phyloP scores from a whole-genome alignment of 2,797 vertebrate species.

The Telmatherina bonti region DNA sequence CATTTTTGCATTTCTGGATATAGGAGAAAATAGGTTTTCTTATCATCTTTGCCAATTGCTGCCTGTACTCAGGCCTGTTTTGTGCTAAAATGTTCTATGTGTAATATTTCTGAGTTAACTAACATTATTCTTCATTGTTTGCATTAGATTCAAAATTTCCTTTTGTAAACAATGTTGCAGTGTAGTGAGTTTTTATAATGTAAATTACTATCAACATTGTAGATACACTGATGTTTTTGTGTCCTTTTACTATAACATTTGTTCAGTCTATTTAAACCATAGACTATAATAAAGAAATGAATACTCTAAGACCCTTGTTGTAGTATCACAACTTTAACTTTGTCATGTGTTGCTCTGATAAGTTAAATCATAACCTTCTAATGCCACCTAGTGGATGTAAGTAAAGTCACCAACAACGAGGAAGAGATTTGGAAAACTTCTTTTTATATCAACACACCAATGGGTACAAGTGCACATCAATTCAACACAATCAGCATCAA shows the following conservation, averaged over 20 bases:
- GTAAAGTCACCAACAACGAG: constrained; percentile 4
- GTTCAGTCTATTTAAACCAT: constrained; percentile 46
- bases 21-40: constrained; percentile 19
- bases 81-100: constrained; percentile 42
- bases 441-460: constrained; percentile 53
- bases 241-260: constrained; percentile 25
- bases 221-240: constrained; percentile 26
- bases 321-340: neutral
- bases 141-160: constrained; percentile 9
- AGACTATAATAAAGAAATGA: constrained; percentile 25
- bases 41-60: constrained; percentile 26
- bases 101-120: constrained; percentile 44
- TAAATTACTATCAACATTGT: constrained; percentile 69
- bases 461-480: constrained; percentile 38
- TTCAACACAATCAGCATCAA: constrained; percentile 43
- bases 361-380: neutral
- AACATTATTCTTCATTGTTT: constrained; percentile 19
- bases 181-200: constrained; percentile 32
- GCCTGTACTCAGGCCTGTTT: constrained; percentile 19
- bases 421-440: neutral
- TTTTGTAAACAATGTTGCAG: constrained; percentile 21
- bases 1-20: constrained; percentile 1
- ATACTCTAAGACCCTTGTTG: constrained; percentile 7
- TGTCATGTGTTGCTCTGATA: neutral
- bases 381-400: constrained; percentile 66